Evolutionary conservation across 1,140 invertebrate genomes (phyloP), one percentile per base, ranked within the genome.

Genomic region (Heliconius eleuchia): DNA sequence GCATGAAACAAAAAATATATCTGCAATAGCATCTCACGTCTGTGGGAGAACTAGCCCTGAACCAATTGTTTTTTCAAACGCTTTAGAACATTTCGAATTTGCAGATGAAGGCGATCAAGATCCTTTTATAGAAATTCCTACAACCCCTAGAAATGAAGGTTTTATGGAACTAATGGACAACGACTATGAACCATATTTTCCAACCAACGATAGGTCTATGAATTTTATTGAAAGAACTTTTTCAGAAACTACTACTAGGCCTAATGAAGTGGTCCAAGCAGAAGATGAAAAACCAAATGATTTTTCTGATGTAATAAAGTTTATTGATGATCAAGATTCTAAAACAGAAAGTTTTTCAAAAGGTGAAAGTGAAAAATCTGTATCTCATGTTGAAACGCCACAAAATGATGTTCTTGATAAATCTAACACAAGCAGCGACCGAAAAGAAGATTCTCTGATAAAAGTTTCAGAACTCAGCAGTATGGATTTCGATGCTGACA

Each of bases 151-250:
- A 8, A 94, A 94, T 76, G 87, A 91, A 71, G 92, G 92, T 5
- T 94, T 91, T 73, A 93, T 94, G 90, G 92, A 93, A 74, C 80
- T 94, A 5, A 92, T 94, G 27, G 94, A 94, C 75, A 88, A 94
- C 23, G 90, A 94, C 27, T 89, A 89, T 74, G 88, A 90, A 23
- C 80, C 83, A 1, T 93, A 92, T 77, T 91, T 90, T 1, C 87
- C 89, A 23, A 86, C 83, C 66, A 94, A 94, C 78, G 94, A 95
- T 84, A 87, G 94, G 66, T 95, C 94, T 18, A 95, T 96, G 80
- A 95, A 96, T 84, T 96, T 95, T 78, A 96, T 96, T 50, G 95
- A 96, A 83, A 84, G 90, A 81, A 89, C 81, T 66, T 93, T 88
- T 78, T 89, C 89, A 3, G 91, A 93, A 78, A 94, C 88, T 2